These are phyloP conservation scores for Cyprinodon variegatus DNA, from an alignment of 2,113 vertebrate species.

Conservation along the genomic window DNA sequence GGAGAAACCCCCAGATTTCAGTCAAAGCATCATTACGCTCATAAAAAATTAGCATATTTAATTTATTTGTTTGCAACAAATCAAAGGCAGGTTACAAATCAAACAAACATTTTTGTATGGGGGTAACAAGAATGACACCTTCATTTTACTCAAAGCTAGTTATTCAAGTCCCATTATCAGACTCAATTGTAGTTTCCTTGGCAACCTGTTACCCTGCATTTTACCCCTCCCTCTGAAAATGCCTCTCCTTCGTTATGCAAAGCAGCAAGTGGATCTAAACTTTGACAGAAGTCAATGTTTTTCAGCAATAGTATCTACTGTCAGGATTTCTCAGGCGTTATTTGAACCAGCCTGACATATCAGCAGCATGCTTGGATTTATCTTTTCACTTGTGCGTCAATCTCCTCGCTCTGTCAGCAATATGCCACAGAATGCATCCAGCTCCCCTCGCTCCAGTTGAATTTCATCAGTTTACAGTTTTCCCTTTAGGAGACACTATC, in stretches of 20 bases:
- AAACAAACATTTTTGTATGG: too few relatives aligned
- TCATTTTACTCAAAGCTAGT: not conserved
- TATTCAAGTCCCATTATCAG: not conserved
- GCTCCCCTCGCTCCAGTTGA: slow-evolving; percentile 50
- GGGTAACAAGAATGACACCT: not conserved
- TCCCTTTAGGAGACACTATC: slow-evolving; percentile 66
- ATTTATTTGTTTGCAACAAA: too few relatives aligned
- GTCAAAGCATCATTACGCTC: too few relatives aligned
- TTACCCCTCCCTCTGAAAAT: slow-evolving; percentile 11
- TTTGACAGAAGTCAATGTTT: slow-evolving; percentile 45
- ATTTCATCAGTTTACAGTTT: slow-evolving; percentile 64
- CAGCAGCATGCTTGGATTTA: slow-evolving; percentile 59
- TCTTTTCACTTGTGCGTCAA: slow-evolving; percentile 68
- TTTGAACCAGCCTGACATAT: slow-evolving; percentile 58
- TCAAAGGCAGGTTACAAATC: too few relatives aligned
- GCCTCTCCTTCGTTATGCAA: slow-evolving; percentile 53
- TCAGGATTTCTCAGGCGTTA: slow-evolving; percentile 33
- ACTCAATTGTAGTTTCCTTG: slow-evolving; percentile 23
- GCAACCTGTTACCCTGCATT: slow-evolving; percentile 28
- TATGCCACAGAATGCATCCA: slow-evolving; percentile 49
- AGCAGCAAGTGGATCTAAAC: slow-evolving; percentile 45
- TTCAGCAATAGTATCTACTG: slow-evolving; percentile 33
- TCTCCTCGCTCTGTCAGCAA: slow-evolving; percentile 45
- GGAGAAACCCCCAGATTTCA: too few relatives aligned
- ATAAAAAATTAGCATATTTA: too few relatives aligned